A percentile compares a stretch with the other conserved stretches of the same genome.
Conservation (phyloP, 2,797 vertebrate species). For the Danio tinwini region DNA sequence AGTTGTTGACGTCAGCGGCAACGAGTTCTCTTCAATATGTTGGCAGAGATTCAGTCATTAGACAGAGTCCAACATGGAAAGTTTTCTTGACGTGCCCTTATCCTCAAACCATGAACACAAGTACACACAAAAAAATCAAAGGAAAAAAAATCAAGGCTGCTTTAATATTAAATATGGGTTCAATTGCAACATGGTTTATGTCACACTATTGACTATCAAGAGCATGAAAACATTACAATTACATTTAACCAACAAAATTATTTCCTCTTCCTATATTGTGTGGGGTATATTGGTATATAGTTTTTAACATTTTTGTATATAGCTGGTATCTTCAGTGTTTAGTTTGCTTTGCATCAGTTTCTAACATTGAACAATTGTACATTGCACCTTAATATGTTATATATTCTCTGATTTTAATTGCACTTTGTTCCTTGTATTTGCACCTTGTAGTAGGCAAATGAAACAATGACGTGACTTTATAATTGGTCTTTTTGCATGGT, state of each 20-base stretch:
- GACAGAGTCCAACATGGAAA: slow-evolving; percentile 13
- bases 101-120: slow-evolving; percentile 11
- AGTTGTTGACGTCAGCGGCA: not conserved
- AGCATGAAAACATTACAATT: not conserved
- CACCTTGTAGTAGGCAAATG: too few species aligned
- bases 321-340: too few species aligned
- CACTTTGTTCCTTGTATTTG: too few species aligned
- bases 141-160: not conserved
- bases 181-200: not conserved
- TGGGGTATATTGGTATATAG: too few species aligned
- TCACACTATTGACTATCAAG: not conserved
- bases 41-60: not conserved
- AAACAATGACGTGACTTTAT: too few species aligned
- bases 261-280: too few species aligned
- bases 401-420: too few species aligned
- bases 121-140: not conserved
- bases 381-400: too few species aligned
- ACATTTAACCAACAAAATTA: not conserved
- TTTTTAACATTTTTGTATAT: too few species aligned
- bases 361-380: too few species aligned
- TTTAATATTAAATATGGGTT: slow-evolving; percentile 8
- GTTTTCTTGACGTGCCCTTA: slow-evolving; percentile 6
- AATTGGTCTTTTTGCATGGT: too few species aligned
- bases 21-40: not conserved
- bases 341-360: too few species aligned